Conservation (phyloP, 2,888 invertebrate genomes). For the Eupithecia inturbata region DNA sequence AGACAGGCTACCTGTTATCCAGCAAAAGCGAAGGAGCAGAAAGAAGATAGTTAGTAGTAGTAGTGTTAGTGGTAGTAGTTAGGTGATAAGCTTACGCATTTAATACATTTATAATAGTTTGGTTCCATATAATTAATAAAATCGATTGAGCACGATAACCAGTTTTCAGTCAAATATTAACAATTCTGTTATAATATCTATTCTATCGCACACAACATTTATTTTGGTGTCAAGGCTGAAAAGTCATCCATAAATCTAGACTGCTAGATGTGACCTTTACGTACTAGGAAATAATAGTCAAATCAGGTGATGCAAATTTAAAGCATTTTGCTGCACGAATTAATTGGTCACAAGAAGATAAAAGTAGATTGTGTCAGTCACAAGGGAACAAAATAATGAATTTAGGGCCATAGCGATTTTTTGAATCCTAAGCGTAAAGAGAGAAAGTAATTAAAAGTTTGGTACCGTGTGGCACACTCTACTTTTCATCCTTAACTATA, state of each 20-base stretch:
- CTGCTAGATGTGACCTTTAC: constrained; percentile 30
- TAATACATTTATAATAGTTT: neutral
- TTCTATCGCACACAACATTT: neutral
- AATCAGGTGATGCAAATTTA: constrained; percentile 1
- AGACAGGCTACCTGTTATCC: too few relatives aligned
- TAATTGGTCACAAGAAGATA: neutral
- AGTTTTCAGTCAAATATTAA: constrained; percentile 2
- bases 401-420: too few relatives aligned
- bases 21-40: neutral
- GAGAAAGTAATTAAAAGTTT: too few relatives aligned
- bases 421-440: too few relatives aligned
- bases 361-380: too few relatives aligned
- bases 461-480: too few relatives aligned
- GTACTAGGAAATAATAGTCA: constrained; percentile 27
- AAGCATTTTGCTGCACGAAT: neutral
- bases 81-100: neutral
- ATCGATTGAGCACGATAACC: constrained; percentile 8
- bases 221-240: constrained; percentile 34
- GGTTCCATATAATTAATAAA: neutral
- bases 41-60: neutral
- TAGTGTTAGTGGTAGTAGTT: too few relatives aligned
- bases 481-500: too few relatives aligned
- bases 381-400: too few relatives aligned
- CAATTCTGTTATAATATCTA: neutral
- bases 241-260: constrained; percentile 28